A percentile compares a stretch with the other conserved stretches of the same genome.
Conservation (phyloP, 2,888 invertebrate genomes). For the Drosophila algonquin region DNA sequence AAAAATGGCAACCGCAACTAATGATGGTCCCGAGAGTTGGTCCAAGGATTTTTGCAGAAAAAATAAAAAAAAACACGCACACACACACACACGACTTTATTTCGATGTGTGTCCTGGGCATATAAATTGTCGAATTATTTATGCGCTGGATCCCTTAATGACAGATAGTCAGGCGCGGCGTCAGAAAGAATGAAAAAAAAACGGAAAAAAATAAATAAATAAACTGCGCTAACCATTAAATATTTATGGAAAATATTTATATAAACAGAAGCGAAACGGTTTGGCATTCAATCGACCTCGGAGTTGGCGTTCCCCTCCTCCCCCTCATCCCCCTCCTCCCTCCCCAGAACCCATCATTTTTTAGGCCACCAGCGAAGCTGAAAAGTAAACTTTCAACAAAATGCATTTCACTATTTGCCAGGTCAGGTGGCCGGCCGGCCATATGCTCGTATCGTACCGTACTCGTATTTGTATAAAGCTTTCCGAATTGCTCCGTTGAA, state of each 20-base stretch:
- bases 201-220: slow-evolving; percentile 28
- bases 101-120: slow-evolving; percentile 5
- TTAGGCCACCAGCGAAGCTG: slow-evolving; percentile 11
- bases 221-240: slow-evolving; percentile 51
- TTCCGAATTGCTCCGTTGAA: slow-evolving; percentile 28
- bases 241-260: slow-evolving; percentile 64
- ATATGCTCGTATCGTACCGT: background rate
- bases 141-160: slow-evolving; percentile 54
- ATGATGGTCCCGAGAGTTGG: slow-evolving; percentile 34
- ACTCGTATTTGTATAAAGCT: slow-evolving; percentile 10
- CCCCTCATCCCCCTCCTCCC: too few species aligned
- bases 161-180: slow-evolving; percentile 56
- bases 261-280: slow-evolving; percentile 36
- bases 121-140: slow-evolving; percentile 53
- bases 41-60: slow-evolving; percentile 23
- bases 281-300: slow-evolving; percentile 27
- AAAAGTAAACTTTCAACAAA: slow-evolving; percentile 33
- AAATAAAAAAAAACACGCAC: background rate
- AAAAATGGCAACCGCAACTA: slow-evolving; percentile 57
- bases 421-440: slow-evolving; percentile 39
- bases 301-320: background rate
- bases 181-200: slow-evolving; percentile 34
- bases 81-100: slow-evolving; percentile 6
- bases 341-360: background rate
- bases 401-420: slow-evolving; percentile 15